These are phyloP conservation scores for Gymnocephalus cernua DNA, from an alignment of 2,113 vertebrate genomes.

Conservation along the genomic window DNA sequence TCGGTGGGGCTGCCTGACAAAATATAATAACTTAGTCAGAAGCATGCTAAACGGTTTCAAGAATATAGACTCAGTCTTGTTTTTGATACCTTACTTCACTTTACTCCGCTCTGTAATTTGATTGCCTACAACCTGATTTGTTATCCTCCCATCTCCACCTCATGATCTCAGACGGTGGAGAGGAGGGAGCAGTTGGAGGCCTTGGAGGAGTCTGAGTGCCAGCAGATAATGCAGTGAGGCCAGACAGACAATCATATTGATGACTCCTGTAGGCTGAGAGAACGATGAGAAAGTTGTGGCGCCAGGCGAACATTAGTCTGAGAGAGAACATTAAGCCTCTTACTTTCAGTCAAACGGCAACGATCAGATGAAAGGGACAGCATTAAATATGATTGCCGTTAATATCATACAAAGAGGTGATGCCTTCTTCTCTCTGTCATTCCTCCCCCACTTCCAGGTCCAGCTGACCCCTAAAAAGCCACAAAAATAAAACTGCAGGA, in stretches of 20 bases:
- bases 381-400: constrained; percentile 64
- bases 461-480: background rate
- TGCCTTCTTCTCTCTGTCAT: constrained; percentile 13
- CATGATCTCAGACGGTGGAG: constrained; percentile 15
- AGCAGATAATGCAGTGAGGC: constrained; percentile 61
- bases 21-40: background rate
- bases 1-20: background rate
- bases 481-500: background rate
- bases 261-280: constrained; percentile 51
- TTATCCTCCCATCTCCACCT: constrained; percentile 23
- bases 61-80: background rate
- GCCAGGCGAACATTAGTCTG: constrained; percentile 55
- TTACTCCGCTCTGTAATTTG: constrained; percentile 12
- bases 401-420: constrained; percentile 27
- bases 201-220: constrained; percentile 48
- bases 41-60: background rate
- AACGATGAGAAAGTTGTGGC: constrained; percentile 66
- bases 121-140: constrained; percentile 33
- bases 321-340: constrained; percentile 54
- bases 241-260: constrained; percentile 58
- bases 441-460: background rate
- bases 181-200: constrained; percentile 8
- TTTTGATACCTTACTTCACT: background rate
- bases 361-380: constrained; percentile 28
- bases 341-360: constrained; percentile 48